phyloP scores from a whole-genome alignment of 2,888 invertebrate species.

The Willowsia nigromaculata region DNA sequence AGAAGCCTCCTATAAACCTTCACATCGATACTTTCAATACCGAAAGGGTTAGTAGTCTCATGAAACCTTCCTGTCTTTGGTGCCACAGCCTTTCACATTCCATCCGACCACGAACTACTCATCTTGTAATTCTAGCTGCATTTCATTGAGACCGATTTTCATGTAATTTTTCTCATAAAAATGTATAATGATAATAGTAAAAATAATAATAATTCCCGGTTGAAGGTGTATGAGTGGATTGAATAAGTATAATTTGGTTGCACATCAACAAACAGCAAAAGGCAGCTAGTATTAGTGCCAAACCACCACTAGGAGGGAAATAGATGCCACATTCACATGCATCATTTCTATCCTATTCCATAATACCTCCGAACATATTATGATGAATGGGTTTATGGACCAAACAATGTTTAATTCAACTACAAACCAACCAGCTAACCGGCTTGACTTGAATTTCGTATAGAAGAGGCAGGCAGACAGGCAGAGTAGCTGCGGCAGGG shows the following conservation, averaged over 20 bases:
- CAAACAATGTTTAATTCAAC: conserved; percentile 19
- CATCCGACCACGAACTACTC: background rate
- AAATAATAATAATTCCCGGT: conserved; percentile 37
- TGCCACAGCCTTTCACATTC: background rate
- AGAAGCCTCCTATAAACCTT: too few species aligned
- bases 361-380: background rate
- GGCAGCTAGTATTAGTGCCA: background rate
- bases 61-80: background rate
- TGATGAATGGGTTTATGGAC: conserved; percentile 52
- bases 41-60: background rate
- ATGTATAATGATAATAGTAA: background rate
- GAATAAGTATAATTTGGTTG: conserved; percentile 24
- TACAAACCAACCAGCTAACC: conserved; percentile 18
- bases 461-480: conserved; percentile 5
- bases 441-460: conserved; percentile 30
- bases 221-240: conserved; percentile 36
- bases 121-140: conserved; percentile 21
- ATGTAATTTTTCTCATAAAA: conserved; percentile 11
- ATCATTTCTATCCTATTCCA: conserved; percentile 21
- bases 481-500: background rate
- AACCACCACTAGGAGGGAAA: conserved; percentile 45
- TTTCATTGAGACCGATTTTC: conserved; percentile 47
- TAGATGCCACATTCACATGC: conserved; percentile 23
- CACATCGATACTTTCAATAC: background rate
- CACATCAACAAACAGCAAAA: conserved; percentile 2